Conservation (phyloP, 2,113 vertebrate species). For the Calonectris borealis region DNA sequence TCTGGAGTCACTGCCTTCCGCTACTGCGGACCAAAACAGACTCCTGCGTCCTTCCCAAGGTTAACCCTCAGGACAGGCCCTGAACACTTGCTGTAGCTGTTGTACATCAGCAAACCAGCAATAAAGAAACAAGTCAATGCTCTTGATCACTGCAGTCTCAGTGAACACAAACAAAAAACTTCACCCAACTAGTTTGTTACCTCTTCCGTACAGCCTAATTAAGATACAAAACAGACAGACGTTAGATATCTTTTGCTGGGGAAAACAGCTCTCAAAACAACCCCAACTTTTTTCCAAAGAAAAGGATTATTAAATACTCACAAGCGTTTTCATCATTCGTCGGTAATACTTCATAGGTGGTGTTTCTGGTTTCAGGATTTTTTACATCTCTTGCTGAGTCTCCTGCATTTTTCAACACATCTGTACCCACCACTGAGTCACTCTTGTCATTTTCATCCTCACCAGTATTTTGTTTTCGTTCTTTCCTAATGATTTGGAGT, state of each 20-base stretch:
- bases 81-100: rapidly evolving
- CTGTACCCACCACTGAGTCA: rapidly evolving
- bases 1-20: not conserved
- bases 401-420: rapidly evolving
- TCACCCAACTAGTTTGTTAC: no score
- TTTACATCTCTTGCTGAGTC: rapidly evolving
- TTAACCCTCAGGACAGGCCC: not conserved
- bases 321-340: not conserved
- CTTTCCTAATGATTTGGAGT: not conserved
- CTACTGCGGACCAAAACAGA: not conserved
- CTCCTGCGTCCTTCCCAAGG: not conserved
- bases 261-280: not conserved
- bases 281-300: not conserved
- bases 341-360: not conserved
- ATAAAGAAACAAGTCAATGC: rapidly evolving
- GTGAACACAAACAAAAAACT: not conserved
- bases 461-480: rapidly evolving
- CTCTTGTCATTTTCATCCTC: not conserved
- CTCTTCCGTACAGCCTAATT: not conserved
- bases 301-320: not conserved
- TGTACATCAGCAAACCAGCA: not conserved
- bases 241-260: no score
- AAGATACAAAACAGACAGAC: not conserved
- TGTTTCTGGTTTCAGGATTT: not conserved
- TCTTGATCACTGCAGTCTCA: not conserved